Conservation (phyloP, 2,797 vertebrate genomes). For the Oceanodroma leucorhoa region DNA sequence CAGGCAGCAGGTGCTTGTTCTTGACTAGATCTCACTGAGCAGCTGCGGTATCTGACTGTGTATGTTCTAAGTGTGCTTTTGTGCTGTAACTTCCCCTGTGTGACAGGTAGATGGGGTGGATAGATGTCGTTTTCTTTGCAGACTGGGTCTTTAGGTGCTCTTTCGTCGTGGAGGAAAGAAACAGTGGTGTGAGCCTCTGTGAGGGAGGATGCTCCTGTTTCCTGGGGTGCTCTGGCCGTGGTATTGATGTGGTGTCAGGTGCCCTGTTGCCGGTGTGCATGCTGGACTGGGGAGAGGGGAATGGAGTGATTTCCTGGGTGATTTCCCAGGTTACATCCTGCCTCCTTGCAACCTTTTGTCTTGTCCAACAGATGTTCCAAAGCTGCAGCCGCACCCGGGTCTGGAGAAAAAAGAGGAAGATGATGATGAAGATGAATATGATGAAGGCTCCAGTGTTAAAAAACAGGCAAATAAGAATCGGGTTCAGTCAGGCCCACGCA, state of each 20-base stretch:
- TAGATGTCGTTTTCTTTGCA: neutral
- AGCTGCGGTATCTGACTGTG: neutral
- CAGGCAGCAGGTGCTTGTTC: neutral
- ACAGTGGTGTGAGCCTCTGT: neutral
- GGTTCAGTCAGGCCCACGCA: conserved; percentile 94
- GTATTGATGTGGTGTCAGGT: neutral
- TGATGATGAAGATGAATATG: conserved; percentile 86
- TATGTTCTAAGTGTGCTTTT: neutral
- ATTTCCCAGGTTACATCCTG: neutral
- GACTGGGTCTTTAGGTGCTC: neutral
- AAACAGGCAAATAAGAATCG: conserved; percentile 86
- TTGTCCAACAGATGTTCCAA: conserved; percentile 88
- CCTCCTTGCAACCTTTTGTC: conserved; percentile 7
- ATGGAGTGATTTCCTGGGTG: neutral
- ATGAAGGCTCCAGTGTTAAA: conserved; percentile 86
- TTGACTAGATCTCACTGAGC: neutral
- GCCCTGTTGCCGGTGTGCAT: accelerated
- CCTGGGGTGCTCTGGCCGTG: neutral
- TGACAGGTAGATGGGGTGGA: neutral
- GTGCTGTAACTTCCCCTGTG: neutral
- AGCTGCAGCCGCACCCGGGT: conserved; percentile 95
- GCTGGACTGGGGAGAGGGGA: neutral
- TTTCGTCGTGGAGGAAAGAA: neutral
- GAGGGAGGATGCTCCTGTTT: neutral
- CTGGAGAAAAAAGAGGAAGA: conserved; percentile 92